Evolutionary conservation across 2,113 vertebrate genomes (phyloP).

Genomic region (Prunella himalayana): DNA sequence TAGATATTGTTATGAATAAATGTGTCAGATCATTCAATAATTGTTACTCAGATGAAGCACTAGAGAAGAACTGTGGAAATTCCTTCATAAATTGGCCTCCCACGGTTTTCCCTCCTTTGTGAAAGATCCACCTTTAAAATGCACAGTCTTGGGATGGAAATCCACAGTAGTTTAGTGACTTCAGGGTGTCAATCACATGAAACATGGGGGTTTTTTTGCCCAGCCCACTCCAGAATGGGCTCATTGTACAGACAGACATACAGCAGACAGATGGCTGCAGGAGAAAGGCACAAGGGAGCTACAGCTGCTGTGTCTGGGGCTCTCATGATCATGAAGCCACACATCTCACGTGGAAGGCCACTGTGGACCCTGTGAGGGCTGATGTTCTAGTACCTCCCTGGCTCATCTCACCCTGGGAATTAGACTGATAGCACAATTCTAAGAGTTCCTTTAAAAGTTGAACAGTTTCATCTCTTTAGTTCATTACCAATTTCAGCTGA

Average conservation of each 20-base stretch:
- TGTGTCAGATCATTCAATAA: slow-evolving; percentile 12
- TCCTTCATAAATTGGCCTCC: background rate
- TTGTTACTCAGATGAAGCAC: background rate
- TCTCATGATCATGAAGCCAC: fast-evolving
- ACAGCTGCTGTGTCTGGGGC: background rate
- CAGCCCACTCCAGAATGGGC: background rate
- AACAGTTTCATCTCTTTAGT: background rate
- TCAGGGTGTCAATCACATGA: background rate
- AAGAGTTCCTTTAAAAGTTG: background rate
- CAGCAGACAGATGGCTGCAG: background rate
- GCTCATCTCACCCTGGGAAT: background rate
- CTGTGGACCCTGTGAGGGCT: background rate
- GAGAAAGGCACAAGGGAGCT: background rate
- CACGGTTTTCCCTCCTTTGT: background rate
- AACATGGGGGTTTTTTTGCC: background rate
- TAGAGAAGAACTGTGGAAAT: background rate
- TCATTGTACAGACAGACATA: background rate
- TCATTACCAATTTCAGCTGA: background rate
- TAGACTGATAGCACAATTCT: background rate
- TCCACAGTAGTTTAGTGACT: background rate
- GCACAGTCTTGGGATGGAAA: background rate
- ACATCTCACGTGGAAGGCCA: fast-evolving
- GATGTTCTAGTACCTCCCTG: background rate
- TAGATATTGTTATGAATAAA: background rate
- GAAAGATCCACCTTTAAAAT: background rate